Evolutionary conservation across 1,140 invertebrate species (phyloP), one percentile per base, ranked within the genome.

Genomic region (Drosophila triauraria): DNA sequence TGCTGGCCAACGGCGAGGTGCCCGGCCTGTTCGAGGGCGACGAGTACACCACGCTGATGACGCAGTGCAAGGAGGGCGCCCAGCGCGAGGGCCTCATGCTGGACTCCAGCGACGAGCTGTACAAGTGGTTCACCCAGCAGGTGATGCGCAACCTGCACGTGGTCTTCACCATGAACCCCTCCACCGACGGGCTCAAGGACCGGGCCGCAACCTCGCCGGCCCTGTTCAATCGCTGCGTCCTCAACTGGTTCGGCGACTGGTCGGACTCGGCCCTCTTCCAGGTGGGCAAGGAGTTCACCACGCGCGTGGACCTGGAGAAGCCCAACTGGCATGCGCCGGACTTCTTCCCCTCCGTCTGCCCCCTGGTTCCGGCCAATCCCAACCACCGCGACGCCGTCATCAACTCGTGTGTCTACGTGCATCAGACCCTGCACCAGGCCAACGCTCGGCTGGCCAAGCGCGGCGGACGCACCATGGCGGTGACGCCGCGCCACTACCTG

Each of bases 161-260:
- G 27, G 99, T 99, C 10, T 99, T 99, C 93, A 99, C 99, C 1
- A 99, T 99, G 99, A 99, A 99, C 94, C 99, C 99, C 10, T 99
- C 97, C 4, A 98, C 98, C 0, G 98, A 99, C 93, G 99, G 99
- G 0, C 94, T 99, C 5, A 99, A 99, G 93, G 99, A 99, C 93
- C 95, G 99, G 67, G 99, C 99, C 3, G 97, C 99, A 4, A 99
- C 99, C 0, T 99, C 99, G 3, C 99, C 99, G 58, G 99, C 99
- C 25, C 94, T 99, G 20, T 99, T 99, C 94, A 99, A 99, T 94
- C 96, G 99, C 93, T 99, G 99, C 94, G 99, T 99, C 1, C 95
- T 99, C 43, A 99, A 99, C 93, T 99, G 99, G 99, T 99, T 99
- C 93, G 99, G 99, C 2, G 99, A 99, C 94, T 99, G 99, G 99